A percentile compares a stretch with the other conserved stretches of the same genome.
phyloP scores from a whole-genome alignment of 1,140 invertebrate species.

The Oedothorax gibbosus region DNA sequence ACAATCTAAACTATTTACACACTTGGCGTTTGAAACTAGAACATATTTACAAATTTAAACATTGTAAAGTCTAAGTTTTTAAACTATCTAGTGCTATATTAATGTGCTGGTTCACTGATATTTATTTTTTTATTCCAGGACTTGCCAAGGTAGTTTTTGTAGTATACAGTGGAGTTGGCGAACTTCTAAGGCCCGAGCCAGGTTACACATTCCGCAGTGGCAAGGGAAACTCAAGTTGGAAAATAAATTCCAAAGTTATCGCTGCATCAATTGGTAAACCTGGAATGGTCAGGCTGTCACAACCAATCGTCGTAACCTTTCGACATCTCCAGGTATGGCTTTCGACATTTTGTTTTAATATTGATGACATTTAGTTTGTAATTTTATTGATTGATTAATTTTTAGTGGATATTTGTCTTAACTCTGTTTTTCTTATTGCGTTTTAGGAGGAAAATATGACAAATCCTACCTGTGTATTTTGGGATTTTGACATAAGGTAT shows the following conservation, averaged over 20 bases:
- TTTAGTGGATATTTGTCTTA: background rate
- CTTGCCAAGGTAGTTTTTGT: conserved; percentile 63
- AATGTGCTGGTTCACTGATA: background rate
- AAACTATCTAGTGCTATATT: background rate
- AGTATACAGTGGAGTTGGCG: conserved; percentile 61
- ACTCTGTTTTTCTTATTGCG: background rate
- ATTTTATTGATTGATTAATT: background rate
- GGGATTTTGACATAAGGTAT: conserved; percentile 84
- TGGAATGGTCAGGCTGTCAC: conserved; percentile 48
- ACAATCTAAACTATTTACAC: too few relatives aligned
- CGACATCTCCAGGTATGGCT: conserved; percentile 76
- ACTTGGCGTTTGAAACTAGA: too few relatives aligned
- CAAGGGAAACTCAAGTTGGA: conserved; percentile 66
- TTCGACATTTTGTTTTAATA: background rate
- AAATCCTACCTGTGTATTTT: conserved; percentile 93
- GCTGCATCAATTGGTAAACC: conserved; percentile 57
- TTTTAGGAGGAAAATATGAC: conserved; percentile 81
- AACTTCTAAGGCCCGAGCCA: conserved; percentile 60
- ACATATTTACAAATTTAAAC: background rate
- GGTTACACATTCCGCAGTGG: conserved; percentile 60
- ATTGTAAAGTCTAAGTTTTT: background rate
- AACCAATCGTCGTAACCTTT: conserved; percentile 58
- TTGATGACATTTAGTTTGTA: background rate
- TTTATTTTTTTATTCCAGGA: conserved; percentile 37
- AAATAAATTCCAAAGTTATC: conserved; percentile 91